Evolutionary conservation across 2,113 vertebrate genomes (phyloP).

Genomic region (Xerus inauris): DNA sequence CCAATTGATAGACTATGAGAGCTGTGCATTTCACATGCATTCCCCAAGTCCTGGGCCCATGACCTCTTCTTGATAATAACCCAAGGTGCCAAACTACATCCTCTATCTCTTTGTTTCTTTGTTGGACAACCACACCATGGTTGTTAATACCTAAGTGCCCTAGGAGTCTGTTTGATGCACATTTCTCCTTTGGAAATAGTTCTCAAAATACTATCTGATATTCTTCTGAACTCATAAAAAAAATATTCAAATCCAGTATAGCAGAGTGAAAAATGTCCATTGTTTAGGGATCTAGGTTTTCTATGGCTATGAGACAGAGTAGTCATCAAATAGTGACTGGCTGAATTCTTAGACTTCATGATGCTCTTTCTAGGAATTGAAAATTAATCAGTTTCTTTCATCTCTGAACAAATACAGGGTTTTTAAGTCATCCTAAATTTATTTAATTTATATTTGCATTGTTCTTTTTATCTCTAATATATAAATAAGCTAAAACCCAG

Average conservation of each 20-base stretch:
- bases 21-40: neutral
- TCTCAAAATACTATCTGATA: neutral
- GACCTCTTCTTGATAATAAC: neutral
- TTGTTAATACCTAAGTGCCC: neutral
- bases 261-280: neutral
- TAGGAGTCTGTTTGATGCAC: neutral
- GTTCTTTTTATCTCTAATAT: neutral
- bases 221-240: neutral
- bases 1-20: neutral
- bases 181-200: neutral
- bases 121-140: neutral
- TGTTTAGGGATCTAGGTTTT: neutral
- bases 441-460: neutral
- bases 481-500: neutral
- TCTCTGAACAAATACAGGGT: neutral
- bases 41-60: neutral
- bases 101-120: neutral
- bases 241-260: neutral
- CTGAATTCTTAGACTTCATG: neutral
- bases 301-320: neutral
- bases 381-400: neutral
- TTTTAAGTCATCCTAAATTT: neutral
- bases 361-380: neutral
- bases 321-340: neutral
- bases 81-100: neutral